phyloP scores from a whole-genome alignment of 2,888 invertebrate species.

The Chalcis sispes region DNA sequence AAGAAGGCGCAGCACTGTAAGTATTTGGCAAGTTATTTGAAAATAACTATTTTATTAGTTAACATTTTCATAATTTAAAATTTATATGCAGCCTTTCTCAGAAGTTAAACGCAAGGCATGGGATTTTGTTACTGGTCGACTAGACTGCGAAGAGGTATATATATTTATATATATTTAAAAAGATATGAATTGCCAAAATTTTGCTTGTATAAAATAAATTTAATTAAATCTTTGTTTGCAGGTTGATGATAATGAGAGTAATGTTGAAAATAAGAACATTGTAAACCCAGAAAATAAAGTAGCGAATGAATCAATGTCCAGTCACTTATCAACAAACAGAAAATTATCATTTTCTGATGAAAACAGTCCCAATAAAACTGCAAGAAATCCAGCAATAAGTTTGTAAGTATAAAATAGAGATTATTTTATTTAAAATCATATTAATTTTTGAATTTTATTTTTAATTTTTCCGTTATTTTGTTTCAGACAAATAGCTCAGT shows the following conservation, averaged over 20 bases:
- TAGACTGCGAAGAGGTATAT: conserved; percentile 50
- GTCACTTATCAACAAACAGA: conserved; percentile 62
- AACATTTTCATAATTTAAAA: background rate
- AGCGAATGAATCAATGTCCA: conserved; percentile 20
- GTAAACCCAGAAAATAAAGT: conserved; percentile 58
- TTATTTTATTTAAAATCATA: conserved; percentile 1
- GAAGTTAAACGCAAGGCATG: conserved; percentile 73
- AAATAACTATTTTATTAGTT: conserved; percentile 22
- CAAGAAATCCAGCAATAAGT: conserved; percentile 63
- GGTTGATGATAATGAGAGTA: conserved; percentile 8
- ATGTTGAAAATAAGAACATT: conserved; percentile 25
- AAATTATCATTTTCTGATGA: conserved; percentile 67
- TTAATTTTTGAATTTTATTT: background rate
- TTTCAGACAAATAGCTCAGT: conserved; percentile 68
- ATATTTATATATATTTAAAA: background rate
- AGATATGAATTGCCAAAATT: background rate
- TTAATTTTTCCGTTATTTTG: conserved; percentile 7
- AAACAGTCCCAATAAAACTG: conserved; percentile 55
- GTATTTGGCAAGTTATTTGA: conserved; percentile 31
- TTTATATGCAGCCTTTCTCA: conserved; percentile 70
- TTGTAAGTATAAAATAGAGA: conserved; percentile 32
- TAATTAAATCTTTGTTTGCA: background rate
- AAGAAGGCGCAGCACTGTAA: conserved; percentile 74
- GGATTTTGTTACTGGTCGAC: conserved; percentile 63
- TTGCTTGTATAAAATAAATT: background rate